Evolutionary conservation across 1,140 invertebrate genomes (phyloP).

Genomic region (Polypedilum vanderplanki): DNA sequence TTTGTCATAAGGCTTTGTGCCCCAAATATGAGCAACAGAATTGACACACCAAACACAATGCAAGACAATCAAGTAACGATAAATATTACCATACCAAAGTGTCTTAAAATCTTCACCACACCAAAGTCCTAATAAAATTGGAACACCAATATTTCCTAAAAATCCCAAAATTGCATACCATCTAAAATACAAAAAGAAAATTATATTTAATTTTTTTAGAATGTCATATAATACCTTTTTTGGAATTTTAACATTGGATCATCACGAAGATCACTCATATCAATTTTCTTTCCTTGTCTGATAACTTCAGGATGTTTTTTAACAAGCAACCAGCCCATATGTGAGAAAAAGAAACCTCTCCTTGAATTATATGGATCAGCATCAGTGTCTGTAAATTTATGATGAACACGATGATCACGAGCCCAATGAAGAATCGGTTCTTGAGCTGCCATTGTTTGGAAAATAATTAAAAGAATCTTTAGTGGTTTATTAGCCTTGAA

Average conservation of each 20-base stretch:
- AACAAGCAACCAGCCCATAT: conserved; percentile 59
- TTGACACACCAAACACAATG: conserved; percentile 71
- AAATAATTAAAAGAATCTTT: neutral
- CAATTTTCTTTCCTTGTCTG: conserved; percentile 47
- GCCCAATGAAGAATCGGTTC: conserved; percentile 47
- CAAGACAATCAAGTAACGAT: conserved; percentile 55
- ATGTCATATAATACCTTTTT: conserved; percentile 45
- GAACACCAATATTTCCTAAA: conserved; percentile 61
- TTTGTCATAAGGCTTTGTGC: conserved; percentile 59
- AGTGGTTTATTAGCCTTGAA: neutral
- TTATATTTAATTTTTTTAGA: too few relatives aligned
- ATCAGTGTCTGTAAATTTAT: conserved; percentile 59
- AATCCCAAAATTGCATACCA: conserved; percentile 42
- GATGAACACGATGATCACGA: conserved; percentile 58
- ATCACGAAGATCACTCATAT: conserved; percentile 60
- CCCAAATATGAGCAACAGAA: conserved; percentile 58
- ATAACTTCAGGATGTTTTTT: conserved; percentile 60
- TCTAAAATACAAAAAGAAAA: too few relatives aligned
- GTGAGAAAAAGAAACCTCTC: conserved; percentile 60
- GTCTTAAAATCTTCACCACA: conserved; percentile 47
- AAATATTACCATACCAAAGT: conserved; percentile 39
- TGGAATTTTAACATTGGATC: conserved; percentile 68
- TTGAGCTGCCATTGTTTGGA: conserved; percentile 14
- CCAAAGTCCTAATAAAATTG: conserved; percentile 57
- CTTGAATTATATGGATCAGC: conserved; percentile 59